phyloP scores from a whole-genome alignment of 2,888 invertebrate genomes.

The Eristalis pertinax region DNA sequence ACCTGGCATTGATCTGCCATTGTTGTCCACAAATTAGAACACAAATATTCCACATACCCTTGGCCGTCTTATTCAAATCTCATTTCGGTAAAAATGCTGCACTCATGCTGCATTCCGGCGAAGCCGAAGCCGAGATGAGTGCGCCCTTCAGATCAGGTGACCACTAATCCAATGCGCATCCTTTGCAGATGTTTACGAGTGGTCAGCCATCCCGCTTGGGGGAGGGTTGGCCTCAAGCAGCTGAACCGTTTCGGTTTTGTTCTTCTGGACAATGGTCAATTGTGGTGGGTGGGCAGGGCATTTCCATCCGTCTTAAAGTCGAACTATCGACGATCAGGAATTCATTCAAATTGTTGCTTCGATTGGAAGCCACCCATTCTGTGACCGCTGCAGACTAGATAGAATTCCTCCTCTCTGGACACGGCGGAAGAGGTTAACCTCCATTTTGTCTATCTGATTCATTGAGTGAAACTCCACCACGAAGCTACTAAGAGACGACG shows the following conservation, averaged over 20 bases:
- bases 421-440: too few species aligned
- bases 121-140: slow-evolving; percentile 55
- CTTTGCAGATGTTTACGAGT: slow-evolving; percentile 49
- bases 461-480: too few species aligned
- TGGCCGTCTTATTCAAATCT: slow-evolving; percentile 48
- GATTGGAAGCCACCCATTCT: too few species aligned
- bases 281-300: neutral
- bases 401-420: too few species aligned
- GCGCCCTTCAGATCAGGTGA: slow-evolving; percentile 58
- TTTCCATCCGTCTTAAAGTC: neutral
- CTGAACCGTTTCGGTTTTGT: neutral
- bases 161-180: slow-evolving; percentile 65
- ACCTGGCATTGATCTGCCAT: slow-evolving; percentile 28
- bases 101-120: slow-evolving; percentile 41
- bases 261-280: neutral
- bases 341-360: neutral
- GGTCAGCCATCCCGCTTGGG: neutral
- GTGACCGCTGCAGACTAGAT: too few species aligned
- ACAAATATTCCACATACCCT: slow-evolving; percentile 59
- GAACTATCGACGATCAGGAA: neutral
- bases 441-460: too few species aligned
- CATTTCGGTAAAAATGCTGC: slow-evolving; percentile 64
- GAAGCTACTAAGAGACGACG: too few species aligned
- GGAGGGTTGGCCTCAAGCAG: neutral
- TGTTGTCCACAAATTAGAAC: slow-evolving; percentile 56